A percentile compares a stretch with the other conserved stretches of the same genome.
phyloP scores from a whole-genome alignment of 2,888 invertebrate genomes.

The Scelioninae gen. 2 region DNA sequence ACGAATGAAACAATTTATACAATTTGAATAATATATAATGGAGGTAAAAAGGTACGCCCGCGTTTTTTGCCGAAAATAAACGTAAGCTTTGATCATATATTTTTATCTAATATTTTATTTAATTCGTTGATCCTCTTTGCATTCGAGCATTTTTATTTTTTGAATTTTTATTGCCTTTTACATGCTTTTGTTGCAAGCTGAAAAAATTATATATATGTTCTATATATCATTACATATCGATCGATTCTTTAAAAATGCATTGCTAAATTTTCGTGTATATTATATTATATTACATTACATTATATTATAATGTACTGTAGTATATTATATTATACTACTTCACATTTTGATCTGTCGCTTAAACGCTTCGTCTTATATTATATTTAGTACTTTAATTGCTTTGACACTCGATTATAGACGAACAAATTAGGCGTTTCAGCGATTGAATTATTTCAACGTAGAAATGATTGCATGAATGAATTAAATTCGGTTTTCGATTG shows the following conservation, averaged over 20 bases:
- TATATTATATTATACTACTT: conserved; percentile 31
- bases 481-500: conserved; percentile 39
- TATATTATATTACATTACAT: conserved; percentile 34
- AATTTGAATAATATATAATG: conserved; percentile 24
- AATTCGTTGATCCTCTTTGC: conserved; percentile 59
- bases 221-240: conserved; percentile 34
- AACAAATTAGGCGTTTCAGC: conserved; percentile 51
- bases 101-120: conserved; percentile 40
- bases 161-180: conserved; percentile 52
- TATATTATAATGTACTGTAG: conserved; percentile 47
- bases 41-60: conserved; percentile 54
- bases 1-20: conserved; percentile 27
- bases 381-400: conserved; percentile 33
- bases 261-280: conserved; percentile 58
- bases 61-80: conserved; percentile 54
- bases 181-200: conserved; percentile 64
- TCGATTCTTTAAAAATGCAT: conserved; percentile 49
- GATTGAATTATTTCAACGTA: conserved; percentile 51
- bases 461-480: conserved; percentile 50
- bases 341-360: conserved; percentile 63
- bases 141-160: conserved; percentile 63
- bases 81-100: conserved; percentile 63
- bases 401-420: conserved; percentile 35
- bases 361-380: conserved; percentile 61
- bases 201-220: conserved; percentile 44